These are phyloP conservation scores for Collichthys lucidus DNA, from an alignment of 2,113 vertebrate species.

Conservation along the genomic window DNA sequence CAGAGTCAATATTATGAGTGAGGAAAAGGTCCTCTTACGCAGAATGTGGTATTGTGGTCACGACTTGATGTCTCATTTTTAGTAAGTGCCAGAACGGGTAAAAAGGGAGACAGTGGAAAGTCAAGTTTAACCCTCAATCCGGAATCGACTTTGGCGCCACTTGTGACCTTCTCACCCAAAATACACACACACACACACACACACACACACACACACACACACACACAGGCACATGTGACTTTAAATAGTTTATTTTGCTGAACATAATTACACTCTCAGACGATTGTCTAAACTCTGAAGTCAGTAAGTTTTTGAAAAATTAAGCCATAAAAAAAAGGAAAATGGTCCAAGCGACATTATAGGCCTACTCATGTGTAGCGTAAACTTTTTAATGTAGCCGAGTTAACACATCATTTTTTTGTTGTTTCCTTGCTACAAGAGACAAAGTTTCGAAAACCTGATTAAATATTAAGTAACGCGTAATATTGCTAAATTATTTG, in stretches of 20 bases:
- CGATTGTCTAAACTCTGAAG: background rate
- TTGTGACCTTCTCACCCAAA: conserved; percentile 64
- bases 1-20: conserved; percentile 82
- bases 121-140: conserved; percentile 50
- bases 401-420: no score
- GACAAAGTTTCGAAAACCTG: no score
- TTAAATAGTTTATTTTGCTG: conserved; percentile 18
- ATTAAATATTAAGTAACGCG: no score
- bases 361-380: background rate
- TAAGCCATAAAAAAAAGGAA: background rate
- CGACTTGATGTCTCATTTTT: conserved; percentile 56
- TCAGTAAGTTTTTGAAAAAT: background rate
- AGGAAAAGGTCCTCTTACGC: conserved; percentile 70
- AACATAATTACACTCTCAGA: conserved; percentile 8
- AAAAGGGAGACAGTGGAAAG: conserved; percentile 54
- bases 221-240: background rate
- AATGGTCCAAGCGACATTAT: background rate
- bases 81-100: conserved; percentile 46
- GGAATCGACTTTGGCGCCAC: conserved; percentile 58
- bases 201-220: background rate
- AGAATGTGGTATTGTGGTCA: conserved; percentile 78
- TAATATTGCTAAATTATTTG: no score
- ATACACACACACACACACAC: no score
- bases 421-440: no score
- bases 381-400: background rate